A percentile compares a stretch with the other conserved stretches of the same genome.
phyloP scores from a whole-genome alignment of 2,888 invertebrate genomes.

The Eustalomyia histrio region DNA sequence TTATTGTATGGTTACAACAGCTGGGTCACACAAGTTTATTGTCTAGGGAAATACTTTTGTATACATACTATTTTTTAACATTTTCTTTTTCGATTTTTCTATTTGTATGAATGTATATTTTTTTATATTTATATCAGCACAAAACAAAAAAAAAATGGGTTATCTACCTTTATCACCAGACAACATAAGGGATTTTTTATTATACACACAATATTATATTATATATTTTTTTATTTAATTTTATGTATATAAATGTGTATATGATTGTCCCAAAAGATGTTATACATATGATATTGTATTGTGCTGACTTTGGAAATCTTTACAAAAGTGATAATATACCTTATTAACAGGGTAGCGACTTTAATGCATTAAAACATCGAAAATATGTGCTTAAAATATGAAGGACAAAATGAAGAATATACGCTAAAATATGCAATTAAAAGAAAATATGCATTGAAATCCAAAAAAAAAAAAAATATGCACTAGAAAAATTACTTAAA shows the following conservation, averaged over 20 bases:
- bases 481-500: no score
- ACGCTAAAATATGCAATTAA: no score
- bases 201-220: conserved; percentile 17
- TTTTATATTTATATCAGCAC: conserved; percentile 15
- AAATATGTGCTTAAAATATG: no score
- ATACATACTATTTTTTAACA: conserved; percentile 12
- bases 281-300: conserved; percentile 3
- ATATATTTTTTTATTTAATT: neutral
- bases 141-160: conserved; percentile 33
- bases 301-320: conserved; percentile 20
- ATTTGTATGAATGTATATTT: conserved; percentile 3
- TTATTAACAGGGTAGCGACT: neutral
- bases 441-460: no score
- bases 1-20: conserved; percentile 47
- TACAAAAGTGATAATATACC: neutral
- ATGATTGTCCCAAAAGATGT: conserved; percentile 12
- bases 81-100: neutral
- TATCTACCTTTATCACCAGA: conserved; percentile 54
- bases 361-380: no score
- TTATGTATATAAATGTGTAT: conserved; percentile 6
- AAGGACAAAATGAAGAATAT: no score
- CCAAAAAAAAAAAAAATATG: no score
- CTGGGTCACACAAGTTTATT: conserved; percentile 16
- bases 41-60: conserved; percentile 4
- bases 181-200: conserved; percentile 33